phyloP scores from a whole-genome alignment of 2,797 vertebrate genomes.

The Rhinatrema bivittatum region DNA sequence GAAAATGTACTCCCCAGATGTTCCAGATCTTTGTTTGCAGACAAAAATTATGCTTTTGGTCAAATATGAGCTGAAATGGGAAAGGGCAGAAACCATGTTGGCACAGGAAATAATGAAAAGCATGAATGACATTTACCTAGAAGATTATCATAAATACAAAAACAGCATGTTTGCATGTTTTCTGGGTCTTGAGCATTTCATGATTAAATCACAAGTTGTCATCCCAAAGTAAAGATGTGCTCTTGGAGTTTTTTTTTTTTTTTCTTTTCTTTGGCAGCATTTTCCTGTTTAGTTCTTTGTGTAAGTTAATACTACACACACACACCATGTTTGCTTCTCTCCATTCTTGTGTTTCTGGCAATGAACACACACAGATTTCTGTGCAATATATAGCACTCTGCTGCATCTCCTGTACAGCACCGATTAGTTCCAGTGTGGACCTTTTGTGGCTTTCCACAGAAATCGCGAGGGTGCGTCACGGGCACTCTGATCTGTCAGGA shows the following conservation, averaged over 20 bases:
- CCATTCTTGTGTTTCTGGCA: conserved; percentile 45
- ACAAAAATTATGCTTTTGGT: conserved; percentile 27
- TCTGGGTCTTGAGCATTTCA: conserved; percentile 15
- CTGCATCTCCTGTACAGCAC: conserved; percentile 52
- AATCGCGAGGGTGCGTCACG: conserved; percentile 42
- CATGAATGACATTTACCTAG: conserved; percentile 18
- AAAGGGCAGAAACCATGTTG: conserved; percentile 23
- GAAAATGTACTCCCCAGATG: conserved; percentile 27
- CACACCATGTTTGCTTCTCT: conserved; percentile 24
- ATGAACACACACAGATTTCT: conserved; percentile 55
- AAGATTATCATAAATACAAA: conserved; percentile 15
- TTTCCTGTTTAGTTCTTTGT: conserved; percentile 18
- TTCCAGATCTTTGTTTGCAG: conserved; percentile 25
- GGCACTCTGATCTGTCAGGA: conserved; percentile 42
- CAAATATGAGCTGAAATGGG: conserved; percentile 27
- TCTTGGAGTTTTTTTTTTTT: conserved; percentile 12
- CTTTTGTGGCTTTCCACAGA: conserved; percentile 41
- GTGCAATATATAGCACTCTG: conserved; percentile 19
- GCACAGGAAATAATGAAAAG: conserved; percentile 25
- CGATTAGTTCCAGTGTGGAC: conserved; percentile 47
- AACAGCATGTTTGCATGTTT: neutral
- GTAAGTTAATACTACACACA: conserved; percentile 28
- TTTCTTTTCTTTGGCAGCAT: conserved; percentile 6
- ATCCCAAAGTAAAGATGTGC: conserved; percentile 15
- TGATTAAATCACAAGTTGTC: conserved; percentile 28